Evolutionary conservation across 2,797 vertebrate species (phyloP).

Genomic region (Gobionotothen gibberifrons): DNA sequence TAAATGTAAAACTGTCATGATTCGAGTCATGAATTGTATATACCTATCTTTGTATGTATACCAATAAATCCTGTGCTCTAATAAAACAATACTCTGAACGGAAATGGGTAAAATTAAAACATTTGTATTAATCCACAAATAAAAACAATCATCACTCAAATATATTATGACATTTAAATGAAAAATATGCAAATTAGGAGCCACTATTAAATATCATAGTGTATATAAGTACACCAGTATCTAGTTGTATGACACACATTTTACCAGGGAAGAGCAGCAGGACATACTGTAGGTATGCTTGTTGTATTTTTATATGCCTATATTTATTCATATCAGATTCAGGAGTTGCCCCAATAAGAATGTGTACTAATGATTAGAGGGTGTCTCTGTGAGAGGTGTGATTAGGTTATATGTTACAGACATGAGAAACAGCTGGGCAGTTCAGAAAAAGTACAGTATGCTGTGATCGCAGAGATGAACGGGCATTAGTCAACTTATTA

Average conservation of each 20-base stretch:
- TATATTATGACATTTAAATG: slow-evolving; percentile 77
- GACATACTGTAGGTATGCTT: slow-evolving; percentile 75
- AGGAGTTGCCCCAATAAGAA: slow-evolving; percentile 59
- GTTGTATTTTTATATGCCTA: slow-evolving; percentile 79
- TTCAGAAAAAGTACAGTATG: slow-evolving; percentile 28
- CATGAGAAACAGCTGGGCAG: slow-evolving; percentile 28
- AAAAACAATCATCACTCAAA: slow-evolving; percentile 70
- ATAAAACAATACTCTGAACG: slow-evolving; percentile 82
- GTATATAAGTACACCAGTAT: slow-evolving; percentile 78
- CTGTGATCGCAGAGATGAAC: slow-evolving; percentile 53
- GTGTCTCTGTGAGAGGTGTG: slow-evolving; percentile 70
- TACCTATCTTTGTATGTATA: slow-evolving; percentile 84
- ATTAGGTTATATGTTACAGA: slow-evolving; percentile 56
- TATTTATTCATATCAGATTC: slow-evolving; percentile 71
- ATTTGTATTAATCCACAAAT: slow-evolving; percentile 81
- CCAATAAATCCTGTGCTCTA: slow-evolving; percentile 82
- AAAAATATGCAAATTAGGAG: slow-evolving; percentile 82
- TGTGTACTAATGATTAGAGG: slow-evolving; percentile 49
- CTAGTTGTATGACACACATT: slow-evolving; percentile 72
- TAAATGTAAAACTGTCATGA: slow-evolving; percentile 75
- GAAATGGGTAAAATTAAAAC: slow-evolving; percentile 78
- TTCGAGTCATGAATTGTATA: slow-evolving; percentile 78
- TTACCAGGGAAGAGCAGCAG: slow-evolving; percentile 76
- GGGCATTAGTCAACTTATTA: slow-evolving; percentile 32
- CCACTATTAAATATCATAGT: slow-evolving; percentile 73